Evolutionary conservation across 2,888 invertebrate species (phyloP), one percentile per base, ranked within the genome.

Genomic region (Andrena bicolor): DNA sequence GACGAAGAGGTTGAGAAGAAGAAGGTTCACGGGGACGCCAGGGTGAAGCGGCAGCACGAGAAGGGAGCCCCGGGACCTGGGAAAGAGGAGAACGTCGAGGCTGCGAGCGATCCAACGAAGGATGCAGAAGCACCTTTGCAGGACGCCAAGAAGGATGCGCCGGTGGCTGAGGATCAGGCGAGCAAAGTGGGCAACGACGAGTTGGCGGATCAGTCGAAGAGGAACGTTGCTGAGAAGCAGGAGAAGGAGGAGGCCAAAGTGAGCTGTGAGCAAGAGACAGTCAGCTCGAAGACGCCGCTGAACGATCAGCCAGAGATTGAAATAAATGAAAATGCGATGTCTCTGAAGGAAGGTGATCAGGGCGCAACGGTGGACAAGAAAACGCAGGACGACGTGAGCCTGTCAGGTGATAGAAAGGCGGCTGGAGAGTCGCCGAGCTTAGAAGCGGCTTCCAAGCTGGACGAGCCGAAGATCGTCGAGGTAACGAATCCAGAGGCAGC

Each of bases 31-130:
- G 66, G 72, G 0, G 87, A 86, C 4, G 23, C 61, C 2, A 72
- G 86, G 7, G 77, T 86, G n/a, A 86, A 86, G 64, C 80, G 86
- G 30, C 75, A 86, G 0, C 69, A 60, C 20, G 23, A 10, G 5
- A 58, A 56, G n/a, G 61, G 1, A 41, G 0, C 13, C 41, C 16
- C 41, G 16, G 41, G 4, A 13, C 13, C 53, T 0, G 61, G 0
- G 16, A 70, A 70, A 41, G 0, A 10, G 7, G 75, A 20, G 2
- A 32, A 30, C 13, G 4, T n/a, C 0, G 53, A 4, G 0, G 4
- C 20, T 0, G 10, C 65, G 2, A 26, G 23, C 2, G 60, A 58
- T 0, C 2, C 28, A 10, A 3, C 8, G 0, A 80, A 73, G 23
- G 0, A 6, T 2, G 20, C 16, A 0, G 80, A 58, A 3, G 8